Base-by-base conservation (phyloP, 2,113 vertebrate genomes). In the Argyrosomus japonicus region DNA sequence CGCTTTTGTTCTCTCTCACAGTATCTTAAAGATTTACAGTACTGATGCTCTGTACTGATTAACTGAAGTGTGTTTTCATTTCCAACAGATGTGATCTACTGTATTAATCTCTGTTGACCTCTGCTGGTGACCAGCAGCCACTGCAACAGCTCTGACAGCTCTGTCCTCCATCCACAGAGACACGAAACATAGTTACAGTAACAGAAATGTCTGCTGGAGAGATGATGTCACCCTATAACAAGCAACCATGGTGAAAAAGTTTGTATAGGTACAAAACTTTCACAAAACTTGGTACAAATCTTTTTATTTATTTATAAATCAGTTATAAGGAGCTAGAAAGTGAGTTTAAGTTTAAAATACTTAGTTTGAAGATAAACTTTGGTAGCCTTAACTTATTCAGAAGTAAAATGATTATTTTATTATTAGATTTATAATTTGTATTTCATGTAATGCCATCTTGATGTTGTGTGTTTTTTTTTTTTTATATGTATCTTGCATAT, bases 71-170 rank as follows among this genome's bases (percentile, higher is more conserved):
- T 9, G 36, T 47, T 27, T 32, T 64, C 40, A n/a, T 67, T 57
- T 57, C 18, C 48, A 53, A 3, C 32, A 70, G 58, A n/a, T 11
- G n/a, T 21, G 48, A 19, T 56, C 15, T 12, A 10, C 40, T 80
- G 14, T 40, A 51, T 32, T 29, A 3, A 60, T n/a, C 79, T 75
- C 27, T 85, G 56, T 2, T 53, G 79, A 58, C 77, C 77, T 72
- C 87, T 89, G 56, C 73, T 81, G 89, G 82, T 19, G 40, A 61
- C 0, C 29, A 57, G 10, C 21, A 19, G 69, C 23, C 12, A 64
- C 57, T 61, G 70, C 79, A 54, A 8, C 29, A 9, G 2, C 40
- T 36, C 1, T 54, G 27, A 13, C 67, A 25, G 76, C 5, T 40
- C 14, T 7, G 14, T 48, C 58, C 4, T 60, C 53, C 36, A 13